Evolutionary conservation across 2,797 vertebrate species (phyloP).

Genomic region (Neostethus bicornis): DNA sequence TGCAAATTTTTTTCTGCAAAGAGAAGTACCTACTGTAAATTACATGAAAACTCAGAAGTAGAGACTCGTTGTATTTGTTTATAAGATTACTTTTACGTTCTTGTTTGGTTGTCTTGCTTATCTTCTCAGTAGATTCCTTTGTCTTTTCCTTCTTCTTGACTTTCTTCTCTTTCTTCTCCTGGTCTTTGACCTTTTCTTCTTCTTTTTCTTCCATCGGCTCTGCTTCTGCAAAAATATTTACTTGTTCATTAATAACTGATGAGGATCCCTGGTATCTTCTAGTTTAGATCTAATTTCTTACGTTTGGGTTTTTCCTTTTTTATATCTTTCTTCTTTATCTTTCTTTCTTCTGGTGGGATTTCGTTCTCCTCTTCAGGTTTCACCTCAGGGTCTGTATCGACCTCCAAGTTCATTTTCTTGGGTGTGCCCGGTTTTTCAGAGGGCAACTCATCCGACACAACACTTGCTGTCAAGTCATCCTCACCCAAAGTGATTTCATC

Average conservation of each 20-base stretch:
- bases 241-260: constrained; percentile 6
- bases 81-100: constrained; percentile 59
- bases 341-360: constrained; percentile 42
- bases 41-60: background rate
- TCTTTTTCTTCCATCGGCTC: constrained; percentile 51
- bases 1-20: constrained; percentile 57
- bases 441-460: constrained; percentile 35
- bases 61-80: background rate
- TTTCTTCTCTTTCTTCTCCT: constrained; percentile 63
- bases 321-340: constrained; percentile 64
- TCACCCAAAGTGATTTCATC: constrained; percentile 80
- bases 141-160: constrained; percentile 62
- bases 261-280: background rate
- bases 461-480: constrained; percentile 34
- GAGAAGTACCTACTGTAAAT: background rate
- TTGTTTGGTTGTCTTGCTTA: constrained; percentile 54
- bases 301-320: constrained; percentile 72
- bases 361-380: constrained; percentile 37
- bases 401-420: constrained; percentile 63
- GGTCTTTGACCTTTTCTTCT: constrained; percentile 50
- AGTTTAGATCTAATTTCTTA: too few relatives aligned
- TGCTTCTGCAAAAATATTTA: constrained; percentile 40
- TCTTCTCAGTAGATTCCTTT: constrained; percentile 56
- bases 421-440: constrained; percentile 43
- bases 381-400: constrained; percentile 48